Conservation (phyloP, 2,113 vertebrate species). For the Pomatostomus ruficeps region DNA sequence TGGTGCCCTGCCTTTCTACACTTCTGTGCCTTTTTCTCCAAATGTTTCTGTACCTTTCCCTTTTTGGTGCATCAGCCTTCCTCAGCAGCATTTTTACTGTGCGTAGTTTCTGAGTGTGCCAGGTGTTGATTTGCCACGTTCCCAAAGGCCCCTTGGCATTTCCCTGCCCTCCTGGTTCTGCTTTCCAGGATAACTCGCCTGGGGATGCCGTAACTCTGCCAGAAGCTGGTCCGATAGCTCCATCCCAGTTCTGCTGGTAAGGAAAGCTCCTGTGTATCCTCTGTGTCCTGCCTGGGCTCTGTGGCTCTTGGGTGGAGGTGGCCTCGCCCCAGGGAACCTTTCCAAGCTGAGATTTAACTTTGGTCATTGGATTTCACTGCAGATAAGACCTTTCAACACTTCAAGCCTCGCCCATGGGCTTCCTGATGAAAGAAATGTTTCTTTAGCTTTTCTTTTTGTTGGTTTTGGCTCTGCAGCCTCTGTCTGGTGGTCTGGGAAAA, state of each 20-base stretch:
- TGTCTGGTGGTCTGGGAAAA: not conserved
- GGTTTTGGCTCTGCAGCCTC: not conserved
- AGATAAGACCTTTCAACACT: not conserved
- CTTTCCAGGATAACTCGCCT: not conserved
- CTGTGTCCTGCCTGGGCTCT: not conserved
- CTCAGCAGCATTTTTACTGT: not conserved
- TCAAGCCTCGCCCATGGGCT: not conserved
- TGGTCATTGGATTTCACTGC: not conserved
- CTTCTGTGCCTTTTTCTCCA: rapidly evolving
- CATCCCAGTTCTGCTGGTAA: not conserved
- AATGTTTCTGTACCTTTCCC: rapidly evolving
- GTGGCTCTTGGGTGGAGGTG: not conserved
- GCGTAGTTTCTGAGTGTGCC: rapidly evolving
- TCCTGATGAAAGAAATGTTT: slow-evolving; percentile 11
- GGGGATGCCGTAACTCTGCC: rapidly evolving
- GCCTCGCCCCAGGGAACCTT: rapidly evolving
- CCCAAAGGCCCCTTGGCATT: not conserved
- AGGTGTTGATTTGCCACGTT: not conserved
- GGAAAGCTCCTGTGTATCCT: not conserved
- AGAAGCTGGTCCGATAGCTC: not conserved
- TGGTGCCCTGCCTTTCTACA: not conserved
- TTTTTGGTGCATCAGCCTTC: not conserved
- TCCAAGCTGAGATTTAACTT: not conserved
- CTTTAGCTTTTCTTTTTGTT: not conserved
- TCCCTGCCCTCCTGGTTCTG: not conserved